Evolutionary conservation across 2,113 vertebrate genomes (phyloP).

Genomic region (Paratilapia polleni): DNA sequence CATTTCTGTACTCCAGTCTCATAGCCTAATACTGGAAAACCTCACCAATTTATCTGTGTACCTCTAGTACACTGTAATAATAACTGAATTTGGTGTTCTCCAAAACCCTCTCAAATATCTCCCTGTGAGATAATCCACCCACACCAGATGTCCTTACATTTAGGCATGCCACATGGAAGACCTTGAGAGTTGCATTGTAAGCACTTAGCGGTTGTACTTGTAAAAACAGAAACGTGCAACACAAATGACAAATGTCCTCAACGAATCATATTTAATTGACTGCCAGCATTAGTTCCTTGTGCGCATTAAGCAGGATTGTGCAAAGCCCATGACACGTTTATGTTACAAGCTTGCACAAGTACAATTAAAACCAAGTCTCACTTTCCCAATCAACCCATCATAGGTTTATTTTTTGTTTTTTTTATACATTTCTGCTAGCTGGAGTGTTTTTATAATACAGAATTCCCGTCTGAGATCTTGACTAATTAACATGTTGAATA

Average conservation of each 20-base stretch:
- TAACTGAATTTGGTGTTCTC: not conserved
- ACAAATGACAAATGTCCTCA: not conserved
- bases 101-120: not conserved
- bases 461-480: not conserved
- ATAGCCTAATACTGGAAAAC: not conserved
- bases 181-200: not conserved
- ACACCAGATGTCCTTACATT: not conserved
- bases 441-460: not conserved
- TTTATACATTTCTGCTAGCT: not conserved
- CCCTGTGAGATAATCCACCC: not conserved
- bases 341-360: not conserved
- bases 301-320: not conserved
- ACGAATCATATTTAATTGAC: not conserved
- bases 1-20: not conserved
- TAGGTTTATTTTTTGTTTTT: not conserved
- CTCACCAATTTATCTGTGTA: not conserved
- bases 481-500: not conserved
- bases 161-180: constrained; percentile 2
- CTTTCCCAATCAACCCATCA: not conserved
- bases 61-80: not conserved
- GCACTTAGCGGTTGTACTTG: constrained; percentile 1
- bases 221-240: not conserved
- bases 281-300: not conserved
- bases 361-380: not conserved
- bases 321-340: not conserved